Conservation (phyloP, 2,888 invertebrate species). For the Poecilobothrus nobilitatus region DNA sequence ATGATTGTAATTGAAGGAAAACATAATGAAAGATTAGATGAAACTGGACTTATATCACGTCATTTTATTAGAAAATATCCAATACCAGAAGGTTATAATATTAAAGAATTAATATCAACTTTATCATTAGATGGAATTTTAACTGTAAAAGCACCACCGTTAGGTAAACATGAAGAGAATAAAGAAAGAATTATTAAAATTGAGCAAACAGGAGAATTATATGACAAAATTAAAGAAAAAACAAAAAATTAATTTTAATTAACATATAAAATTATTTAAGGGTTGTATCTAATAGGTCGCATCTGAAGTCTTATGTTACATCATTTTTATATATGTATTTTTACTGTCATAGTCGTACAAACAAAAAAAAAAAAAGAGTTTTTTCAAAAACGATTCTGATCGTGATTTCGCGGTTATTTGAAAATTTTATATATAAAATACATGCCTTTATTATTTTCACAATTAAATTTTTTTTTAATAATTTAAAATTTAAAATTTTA, state of each 20-base stretch:
- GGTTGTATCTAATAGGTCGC: no score
- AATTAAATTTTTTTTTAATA: no score
- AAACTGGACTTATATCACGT: constrained; percentile 64
- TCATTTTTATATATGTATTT: no score
- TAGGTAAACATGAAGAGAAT: constrained; percentile 30
- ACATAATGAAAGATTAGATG: constrained; percentile 66
- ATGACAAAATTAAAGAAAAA: constrained; percentile 34
- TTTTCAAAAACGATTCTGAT: no score
- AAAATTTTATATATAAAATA: no score
- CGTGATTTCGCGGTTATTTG: no score
- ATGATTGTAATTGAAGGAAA: constrained; percentile 67
- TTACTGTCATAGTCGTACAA: no score
- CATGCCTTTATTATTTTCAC: no score
- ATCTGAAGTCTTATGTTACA: no score
- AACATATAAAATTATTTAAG: no score
- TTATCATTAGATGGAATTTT: constrained; percentile 66
- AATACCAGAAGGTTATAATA: constrained; percentile 66
- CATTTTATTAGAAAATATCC: constrained; percentile 53
- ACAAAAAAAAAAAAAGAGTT: no score
- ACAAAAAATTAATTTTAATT: constrained; percentile 21
- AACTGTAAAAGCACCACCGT: constrained; percentile 56
- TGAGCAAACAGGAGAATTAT: constrained; percentile 53
- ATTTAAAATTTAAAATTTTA: no score
- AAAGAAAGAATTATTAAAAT: constrained; percentile 50
- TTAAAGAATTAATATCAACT: constrained; percentile 59